Conservation (phyloP, 2,113 vertebrate species). For the Malaclemys terrapin region DNA sequence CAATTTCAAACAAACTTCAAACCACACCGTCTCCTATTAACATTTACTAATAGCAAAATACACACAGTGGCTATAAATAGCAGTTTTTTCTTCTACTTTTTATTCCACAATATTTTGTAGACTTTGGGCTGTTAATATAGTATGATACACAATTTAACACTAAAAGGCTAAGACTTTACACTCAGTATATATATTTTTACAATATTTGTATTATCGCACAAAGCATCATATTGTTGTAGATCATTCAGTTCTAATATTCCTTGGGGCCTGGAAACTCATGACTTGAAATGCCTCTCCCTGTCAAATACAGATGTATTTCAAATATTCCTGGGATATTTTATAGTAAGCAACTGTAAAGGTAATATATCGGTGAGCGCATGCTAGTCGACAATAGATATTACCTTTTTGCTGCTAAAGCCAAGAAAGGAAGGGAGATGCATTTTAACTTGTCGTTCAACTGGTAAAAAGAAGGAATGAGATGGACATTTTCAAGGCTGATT, state of each 20-base stretch:
- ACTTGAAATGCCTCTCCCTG: not conserved
- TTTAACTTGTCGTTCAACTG: not conserved
- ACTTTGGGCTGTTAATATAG: not conserved
- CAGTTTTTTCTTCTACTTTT: not conserved
- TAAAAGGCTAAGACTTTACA: no score
- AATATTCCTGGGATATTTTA: not conserved
- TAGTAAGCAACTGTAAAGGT: not conserved
- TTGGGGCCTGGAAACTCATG: not conserved
- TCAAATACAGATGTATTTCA: not conserved
- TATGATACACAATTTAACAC: not conserved
- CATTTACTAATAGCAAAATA: not conserved
- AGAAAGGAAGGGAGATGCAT: not conserved
- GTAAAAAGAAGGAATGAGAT: not conserved
- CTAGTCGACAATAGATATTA: not conserved
- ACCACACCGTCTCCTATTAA: not conserved
- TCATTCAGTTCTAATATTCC: not conserved
- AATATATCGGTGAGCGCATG: not conserved
- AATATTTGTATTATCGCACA: not conserved
- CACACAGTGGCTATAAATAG: not conserved
- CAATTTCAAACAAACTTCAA: not conserved
- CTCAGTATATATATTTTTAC: not conserved
- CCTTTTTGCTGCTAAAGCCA: not conserved
- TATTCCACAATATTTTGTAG: not conserved
- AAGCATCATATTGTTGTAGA: no score
- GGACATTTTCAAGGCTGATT: no score